These are phyloP conservation scores for Meles meles DNA, from an alignment of 2,113 vertebrate genomes.

Conservation along the genomic window DNA sequence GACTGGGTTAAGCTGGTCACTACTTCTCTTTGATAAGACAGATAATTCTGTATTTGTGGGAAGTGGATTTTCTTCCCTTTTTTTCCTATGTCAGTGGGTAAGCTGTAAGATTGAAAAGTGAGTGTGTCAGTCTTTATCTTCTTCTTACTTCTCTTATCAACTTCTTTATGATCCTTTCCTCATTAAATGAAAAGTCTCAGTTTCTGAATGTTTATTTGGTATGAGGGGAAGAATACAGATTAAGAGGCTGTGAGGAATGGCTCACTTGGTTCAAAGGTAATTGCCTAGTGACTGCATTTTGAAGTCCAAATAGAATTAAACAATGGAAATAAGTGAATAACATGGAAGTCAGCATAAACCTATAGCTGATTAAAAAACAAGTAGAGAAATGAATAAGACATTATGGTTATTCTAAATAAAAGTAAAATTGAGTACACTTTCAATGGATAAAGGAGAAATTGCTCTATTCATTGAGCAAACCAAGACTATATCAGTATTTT, in stretches of 20 bases:
- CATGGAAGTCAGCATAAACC: background rate
- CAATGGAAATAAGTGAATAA: background rate
- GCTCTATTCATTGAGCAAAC: background rate
- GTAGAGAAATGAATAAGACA: background rate
- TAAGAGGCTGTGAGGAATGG: background rate
- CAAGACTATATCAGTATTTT: background rate
- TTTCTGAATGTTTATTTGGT: background rate
- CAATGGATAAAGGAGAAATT: background rate
- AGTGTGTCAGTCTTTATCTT: background rate
- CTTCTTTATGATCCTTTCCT: background rate
- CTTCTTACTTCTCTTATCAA: background rate
- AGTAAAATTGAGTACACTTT: background rate
- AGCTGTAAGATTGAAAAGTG: background rate
- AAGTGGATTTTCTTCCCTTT: background rate
- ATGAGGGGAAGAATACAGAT: background rate
- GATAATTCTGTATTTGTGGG: background rate
- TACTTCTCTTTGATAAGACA: background rate
- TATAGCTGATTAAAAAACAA: background rate
- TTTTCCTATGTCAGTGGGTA: background rate
- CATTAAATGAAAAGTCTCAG: background rate
- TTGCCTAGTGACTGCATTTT: background rate
- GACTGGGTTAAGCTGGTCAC: background rate
- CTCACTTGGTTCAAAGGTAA: background rate
- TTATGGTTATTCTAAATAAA: background rate
- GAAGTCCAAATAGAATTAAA: background rate